Percentiles rank a stretch among this genome's conserved stretches.
phyloP scores from a whole-genome alignment of 2,888 invertebrate genomes.

The Camptogramma bilineatum region DNA sequence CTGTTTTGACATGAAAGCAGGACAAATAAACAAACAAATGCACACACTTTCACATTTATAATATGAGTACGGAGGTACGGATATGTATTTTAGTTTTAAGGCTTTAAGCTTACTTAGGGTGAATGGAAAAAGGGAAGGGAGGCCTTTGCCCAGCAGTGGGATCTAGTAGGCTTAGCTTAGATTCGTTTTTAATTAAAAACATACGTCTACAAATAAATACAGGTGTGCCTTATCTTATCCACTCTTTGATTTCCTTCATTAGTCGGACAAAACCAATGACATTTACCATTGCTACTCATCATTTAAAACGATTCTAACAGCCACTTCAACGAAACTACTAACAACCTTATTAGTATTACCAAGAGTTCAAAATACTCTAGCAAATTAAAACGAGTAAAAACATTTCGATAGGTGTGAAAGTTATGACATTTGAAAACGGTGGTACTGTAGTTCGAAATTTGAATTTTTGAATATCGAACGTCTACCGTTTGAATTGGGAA shows the following conservation, averaged over 20 bases:
- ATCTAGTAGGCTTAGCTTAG: too few relatives aligned
- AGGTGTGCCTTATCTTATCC: conserved; percentile 46
- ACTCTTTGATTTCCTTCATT: conserved; percentile 65
- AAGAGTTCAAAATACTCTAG: conserved; percentile 41
- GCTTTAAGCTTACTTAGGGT: too few relatives aligned
- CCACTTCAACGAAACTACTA: conserved; percentile 10
- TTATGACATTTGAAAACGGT: conserved; percentile 76
- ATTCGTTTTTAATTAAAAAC: too few relatives aligned
- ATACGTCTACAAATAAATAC: too few relatives aligned
- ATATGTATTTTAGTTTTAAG: too few relatives aligned
- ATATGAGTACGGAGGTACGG: too few relatives aligned
- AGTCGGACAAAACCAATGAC: conserved; percentile 80
- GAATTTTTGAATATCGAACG: conserved; percentile 61
- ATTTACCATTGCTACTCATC: conserved; percentile 63
- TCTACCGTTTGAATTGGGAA: conserved; percentile 45
- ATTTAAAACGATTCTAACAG: conserved; percentile 49
- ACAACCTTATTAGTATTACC: rapidly evolving
- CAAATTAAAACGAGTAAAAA: conserved; percentile 33
- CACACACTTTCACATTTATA: too few relatives aligned
- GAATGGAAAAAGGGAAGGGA: too few relatives aligned
- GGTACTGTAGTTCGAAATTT: conserved; percentile 60
- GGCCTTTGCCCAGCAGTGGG: too few relatives aligned
- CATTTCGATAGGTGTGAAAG: conserved; percentile 69
- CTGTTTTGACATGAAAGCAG: too few relatives aligned
- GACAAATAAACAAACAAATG: too few relatives aligned